phyloP scores from a whole-genome alignment of 2,797 vertebrate species.

The Hoplostethus atlanticus region DNA sequence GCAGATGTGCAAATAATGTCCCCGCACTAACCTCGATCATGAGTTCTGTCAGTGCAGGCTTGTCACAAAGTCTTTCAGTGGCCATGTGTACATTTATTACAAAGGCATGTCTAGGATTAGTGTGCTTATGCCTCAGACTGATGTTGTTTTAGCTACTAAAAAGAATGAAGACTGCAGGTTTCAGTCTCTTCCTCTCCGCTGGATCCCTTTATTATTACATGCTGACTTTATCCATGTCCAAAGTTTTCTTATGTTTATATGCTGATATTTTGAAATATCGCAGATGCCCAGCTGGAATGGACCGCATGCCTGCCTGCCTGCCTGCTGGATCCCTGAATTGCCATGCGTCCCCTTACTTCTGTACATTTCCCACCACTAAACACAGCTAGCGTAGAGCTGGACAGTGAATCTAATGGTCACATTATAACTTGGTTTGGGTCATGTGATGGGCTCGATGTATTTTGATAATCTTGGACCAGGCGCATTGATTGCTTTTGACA shows the following conservation, averaged over 20 bases:
- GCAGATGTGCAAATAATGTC: conserved; percentile 10
- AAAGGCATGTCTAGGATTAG: not conserved
- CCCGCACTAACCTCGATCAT: not conserved
- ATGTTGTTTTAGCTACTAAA: not conserved
- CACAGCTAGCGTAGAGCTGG: not conserved
- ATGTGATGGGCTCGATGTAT: conserved; percentile 13
- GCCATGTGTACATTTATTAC: not conserved
- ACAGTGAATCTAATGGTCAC: not conserved
- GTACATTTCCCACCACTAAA: conserved; percentile 33
- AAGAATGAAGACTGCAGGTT: not conserved
- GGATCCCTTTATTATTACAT: not conserved
- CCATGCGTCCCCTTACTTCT: conserved; percentile 30
- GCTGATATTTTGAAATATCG: conserved; percentile 6
- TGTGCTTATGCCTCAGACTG: not conserved
- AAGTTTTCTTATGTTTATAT: not conserved
- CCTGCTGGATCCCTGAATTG: not conserved
- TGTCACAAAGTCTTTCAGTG: not conserved
- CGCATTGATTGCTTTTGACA: conserved; percentile 9
- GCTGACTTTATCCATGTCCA: too few species aligned
- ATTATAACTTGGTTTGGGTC: conserved; percentile 20
- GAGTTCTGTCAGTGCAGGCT: not conserved
- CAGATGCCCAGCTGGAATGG: conserved; percentile 20
- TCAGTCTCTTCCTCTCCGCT: not conserved
- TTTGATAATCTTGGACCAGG: conserved; percentile 6
- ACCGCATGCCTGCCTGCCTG: conserved; percentile 7